phyloP scores from a whole-genome alignment of 2,797 vertebrate genomes.

The Xenentodon cancila region DNA sequence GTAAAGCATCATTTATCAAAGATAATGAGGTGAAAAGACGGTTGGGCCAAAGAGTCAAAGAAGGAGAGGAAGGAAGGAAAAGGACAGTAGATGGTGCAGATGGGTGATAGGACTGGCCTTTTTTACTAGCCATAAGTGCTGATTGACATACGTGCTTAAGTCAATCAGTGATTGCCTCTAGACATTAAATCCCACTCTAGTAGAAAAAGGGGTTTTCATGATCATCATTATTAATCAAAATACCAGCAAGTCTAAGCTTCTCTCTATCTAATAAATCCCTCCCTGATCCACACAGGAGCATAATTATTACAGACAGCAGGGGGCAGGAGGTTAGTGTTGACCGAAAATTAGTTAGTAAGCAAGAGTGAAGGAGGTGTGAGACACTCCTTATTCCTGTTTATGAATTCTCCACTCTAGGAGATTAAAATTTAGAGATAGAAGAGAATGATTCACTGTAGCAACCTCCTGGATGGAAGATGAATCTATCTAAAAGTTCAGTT shows the following conservation, averaged over 20 bases:
- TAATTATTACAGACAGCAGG: slow-evolving; percentile 74
- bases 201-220: slow-evolving; percentile 73
- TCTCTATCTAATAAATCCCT: slow-evolving; percentile 75
- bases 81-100: neutral
- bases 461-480: too few relatives aligned
- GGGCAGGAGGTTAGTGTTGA: slow-evolving; percentile 54
- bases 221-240: slow-evolving; percentile 79
- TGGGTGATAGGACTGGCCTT: neutral
- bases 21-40: slow-evolving; percentile 28
- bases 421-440: slow-evolving; percentile 8
- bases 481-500: too few relatives aligned
- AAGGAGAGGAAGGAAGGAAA: neutral
- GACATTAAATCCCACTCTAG: slow-evolving; percentile 55
- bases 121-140: neutral
- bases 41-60: neutral
- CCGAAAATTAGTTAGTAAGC: slow-evolving; percentile 50
- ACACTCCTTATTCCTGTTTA: slow-evolving; percentile 27
- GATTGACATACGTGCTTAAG: neutral
- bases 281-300: slow-evolving; percentile 67
- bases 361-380: slow-evolving; percentile 47
- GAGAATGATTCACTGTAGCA: too few relatives aligned
- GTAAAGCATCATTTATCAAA: slow-evolving; percentile 27
- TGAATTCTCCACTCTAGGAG: slow-evolving; percentile 8
- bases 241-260: slow-evolving; percentile 67
- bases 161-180: slow-evolving; percentile 27